Base-by-base conservation (phyloP, 2,888 invertebrate genomes). In the Chironomus riparius region DNA sequence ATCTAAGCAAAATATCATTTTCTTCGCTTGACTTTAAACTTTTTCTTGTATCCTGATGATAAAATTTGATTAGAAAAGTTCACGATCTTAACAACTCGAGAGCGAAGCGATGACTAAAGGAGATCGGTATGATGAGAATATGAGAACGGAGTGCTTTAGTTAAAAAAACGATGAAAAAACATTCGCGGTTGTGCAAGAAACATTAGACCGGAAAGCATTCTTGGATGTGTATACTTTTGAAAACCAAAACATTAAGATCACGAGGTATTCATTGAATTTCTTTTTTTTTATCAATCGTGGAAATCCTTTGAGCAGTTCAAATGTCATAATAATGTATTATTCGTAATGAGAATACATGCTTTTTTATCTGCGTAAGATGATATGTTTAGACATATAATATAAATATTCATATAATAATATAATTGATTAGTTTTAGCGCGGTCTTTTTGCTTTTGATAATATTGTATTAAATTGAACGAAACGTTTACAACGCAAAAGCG, bases 401-500 rank as follows among this genome's bases (percentile, higher is more conserved):
- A 56, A 56, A 56, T 56, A 56, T 56, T 15, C 56, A n/a, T 56
- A 56, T 56, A 56, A 7, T 56, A 18, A 56, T 56, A 56, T 65
- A 65, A 65, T 65, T 65, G 65, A 65, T 65, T 65, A 65, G 65
- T 22, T 65, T 22, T 13, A 65, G 65, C 24, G 65, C 65, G 22
- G 65, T 13, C 7, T 24, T 65, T 65, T 21, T 65, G 22, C 24
- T 22, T 65, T 65, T 65, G 65, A 65, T 24, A 65, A 65, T 12
- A 21, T 13, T 24, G 12, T 65, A 21, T 65, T 21, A 65, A 65
- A 65, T 65, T 21, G 15, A 22, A 65, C 22, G 65, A 65, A 65
- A 24, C 24, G n/a, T 38, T 68, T 68, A 38, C 13, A 73, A 73
- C 62, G 72, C 72, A 62, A 65, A 18, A n/a, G 21, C 65, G 22